Percentiles rank a stretch among this genome's conserved stretches.
Conservation (phyloP, 1,140 invertebrate genomes). For the Bombus superbus region DNA sequence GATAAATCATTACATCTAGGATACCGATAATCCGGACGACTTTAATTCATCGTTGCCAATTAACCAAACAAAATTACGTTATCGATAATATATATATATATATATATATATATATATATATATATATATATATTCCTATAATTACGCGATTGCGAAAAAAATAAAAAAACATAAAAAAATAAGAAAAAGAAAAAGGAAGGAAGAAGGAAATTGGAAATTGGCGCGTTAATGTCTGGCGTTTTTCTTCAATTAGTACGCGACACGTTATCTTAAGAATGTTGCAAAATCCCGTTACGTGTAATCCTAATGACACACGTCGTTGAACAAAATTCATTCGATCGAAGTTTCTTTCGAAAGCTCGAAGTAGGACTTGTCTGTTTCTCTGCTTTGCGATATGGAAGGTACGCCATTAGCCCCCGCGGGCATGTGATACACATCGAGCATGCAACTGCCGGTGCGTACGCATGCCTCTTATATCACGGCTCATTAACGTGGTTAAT, state of each 20-base stretch:
- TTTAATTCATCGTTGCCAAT: not conserved
- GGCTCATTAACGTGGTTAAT: slow-evolving; percentile 63
- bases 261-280: too few species aligned
- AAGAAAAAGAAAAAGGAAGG: too few species aligned
- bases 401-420: not conserved
- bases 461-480: slow-evolving; percentile 57
- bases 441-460: slow-evolving; percentile 19
- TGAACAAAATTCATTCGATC: not conserved
- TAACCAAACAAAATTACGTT: not conserved
- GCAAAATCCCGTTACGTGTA: slow-evolving; percentile 33
- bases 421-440: slow-evolving; percentile 40
- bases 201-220: too few species aligned
- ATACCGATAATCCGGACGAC: not conserved
- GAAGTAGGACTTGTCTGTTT: not conserved
- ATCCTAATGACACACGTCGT: not conserved
- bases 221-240: not conserved
- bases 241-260: slow-evolving; percentile 14
- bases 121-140: not conserved
- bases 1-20: not conserved
- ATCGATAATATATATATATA: not conserved
- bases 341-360: slow-evolving; percentile 1
- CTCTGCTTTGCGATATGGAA: not conserved
- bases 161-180: not conserved
- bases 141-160: not conserved
- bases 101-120: too few species aligned